phyloP scores from a whole-genome alignment of 2,797 vertebrate species.

The Catostomus latipinnis region DNA sequence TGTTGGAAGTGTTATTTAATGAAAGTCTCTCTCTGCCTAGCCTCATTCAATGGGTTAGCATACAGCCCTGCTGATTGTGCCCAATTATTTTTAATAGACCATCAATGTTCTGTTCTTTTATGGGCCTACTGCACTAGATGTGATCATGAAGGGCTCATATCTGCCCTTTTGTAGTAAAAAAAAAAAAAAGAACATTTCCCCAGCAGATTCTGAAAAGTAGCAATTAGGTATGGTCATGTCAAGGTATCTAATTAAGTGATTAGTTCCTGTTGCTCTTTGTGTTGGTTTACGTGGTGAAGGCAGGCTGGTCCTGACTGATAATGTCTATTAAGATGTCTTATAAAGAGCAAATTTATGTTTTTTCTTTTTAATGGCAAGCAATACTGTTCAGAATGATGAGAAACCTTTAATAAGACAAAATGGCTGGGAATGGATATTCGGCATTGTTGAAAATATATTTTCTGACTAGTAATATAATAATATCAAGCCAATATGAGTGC shows the following conservation, averaged over 20 bases:
- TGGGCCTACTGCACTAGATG: constrained; percentile 13
- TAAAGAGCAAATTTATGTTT: constrained; percentile 8
- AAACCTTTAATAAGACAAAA: not conserved
- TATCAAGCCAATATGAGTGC: not conserved
- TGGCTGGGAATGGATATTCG: not conserved
- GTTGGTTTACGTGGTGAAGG: constrained; percentile 11
- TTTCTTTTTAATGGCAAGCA: not conserved
- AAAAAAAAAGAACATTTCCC: not conserved
- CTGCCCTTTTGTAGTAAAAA: not conserved
- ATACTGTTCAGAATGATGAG: not conserved
- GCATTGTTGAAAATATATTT: not conserved
- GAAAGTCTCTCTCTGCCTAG: constrained; percentile 11
- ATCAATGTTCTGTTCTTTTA: constrained; percentile 39
- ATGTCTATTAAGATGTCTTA: not conserved
- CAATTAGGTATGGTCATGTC: constrained; percentile 41
- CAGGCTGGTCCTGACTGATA: constrained; percentile 7
- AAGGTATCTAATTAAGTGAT: constrained; percentile 52
- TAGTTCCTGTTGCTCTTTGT: constrained; percentile 40
- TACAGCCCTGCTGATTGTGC: constrained; percentile 20
- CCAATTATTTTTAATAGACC: constrained; percentile 45
- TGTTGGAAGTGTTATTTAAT: not conserved
- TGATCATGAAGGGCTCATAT: constrained; percentile 22
- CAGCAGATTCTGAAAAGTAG: constrained; percentile 13
- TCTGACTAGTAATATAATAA: not conserved
- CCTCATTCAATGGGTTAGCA: constrained; percentile 10